phyloP scores from a whole-genome alignment of 1,140 invertebrate genomes.

The Zaprionus lachaisei region DNA sequence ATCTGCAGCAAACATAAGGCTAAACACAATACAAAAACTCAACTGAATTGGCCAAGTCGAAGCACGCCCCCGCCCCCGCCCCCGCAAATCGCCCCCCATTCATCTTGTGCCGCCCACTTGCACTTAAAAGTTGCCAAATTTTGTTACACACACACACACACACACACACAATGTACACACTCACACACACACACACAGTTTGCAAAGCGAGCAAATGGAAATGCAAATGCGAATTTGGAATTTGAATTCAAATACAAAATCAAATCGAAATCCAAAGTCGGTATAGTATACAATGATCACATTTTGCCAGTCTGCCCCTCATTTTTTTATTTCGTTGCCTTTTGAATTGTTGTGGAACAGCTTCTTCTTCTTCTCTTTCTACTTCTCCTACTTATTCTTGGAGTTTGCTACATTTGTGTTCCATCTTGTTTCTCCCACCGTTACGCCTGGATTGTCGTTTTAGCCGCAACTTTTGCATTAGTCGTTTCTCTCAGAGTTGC shows the following conservation, averaged over 20 bases:
- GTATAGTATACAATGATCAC: conserved; percentile 13
- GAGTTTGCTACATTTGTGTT: not conserved
- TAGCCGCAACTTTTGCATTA: conserved; percentile 29
- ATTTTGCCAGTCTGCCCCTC: conserved; percentile 1
- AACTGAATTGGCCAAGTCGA: conserved; percentile 10
- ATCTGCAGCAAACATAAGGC: conserved; percentile 20
- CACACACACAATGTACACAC: not conserved
- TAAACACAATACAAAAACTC: conserved; percentile 29
- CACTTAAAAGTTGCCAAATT: conserved; percentile 35
- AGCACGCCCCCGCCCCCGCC: not conserved
- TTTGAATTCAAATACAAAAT: conserved; percentile 28
- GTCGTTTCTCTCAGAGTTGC: conserved; percentile 9
- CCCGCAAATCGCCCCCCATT: not conserved
- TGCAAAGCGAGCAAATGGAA: conserved; percentile 21
- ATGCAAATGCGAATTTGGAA: conserved; percentile 32
- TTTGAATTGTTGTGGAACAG: not conserved
- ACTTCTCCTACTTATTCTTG: not conserved
- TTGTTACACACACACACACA: conserved; percentile 20
- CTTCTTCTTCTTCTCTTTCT: not conserved
- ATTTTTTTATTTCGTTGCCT: not conserved
- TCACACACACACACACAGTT: conserved; percentile 11
- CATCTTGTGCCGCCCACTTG: conserved; percentile 14
- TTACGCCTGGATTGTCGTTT: not conserved
- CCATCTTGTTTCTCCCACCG: not conserved
- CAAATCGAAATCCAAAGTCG: conserved; percentile 28